Conservation (phyloP, 2,888 invertebrate species). For the Pristionchus exspectatus region DNA sequence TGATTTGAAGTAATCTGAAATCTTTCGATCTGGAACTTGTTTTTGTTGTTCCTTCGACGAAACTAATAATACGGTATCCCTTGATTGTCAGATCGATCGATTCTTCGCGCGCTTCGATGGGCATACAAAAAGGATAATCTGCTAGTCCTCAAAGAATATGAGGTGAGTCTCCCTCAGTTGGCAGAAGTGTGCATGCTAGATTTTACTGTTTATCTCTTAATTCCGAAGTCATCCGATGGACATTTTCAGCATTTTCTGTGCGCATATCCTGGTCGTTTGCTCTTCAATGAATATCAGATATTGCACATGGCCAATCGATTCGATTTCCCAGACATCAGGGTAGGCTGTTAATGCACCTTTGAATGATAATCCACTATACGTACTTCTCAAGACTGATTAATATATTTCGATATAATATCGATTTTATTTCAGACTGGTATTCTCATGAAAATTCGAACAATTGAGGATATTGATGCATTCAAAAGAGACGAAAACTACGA, state of each 20-base stretch:
- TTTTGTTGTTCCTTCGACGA: not conserved
- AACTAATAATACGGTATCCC: not conserved
- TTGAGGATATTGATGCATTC: not conserved
- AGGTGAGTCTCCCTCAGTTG: not conserved
- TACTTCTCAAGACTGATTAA: not conserved
- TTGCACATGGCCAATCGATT: slow-evolving; percentile 42
- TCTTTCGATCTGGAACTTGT: not conserved
- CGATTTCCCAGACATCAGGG: slow-evolving; percentile 26
- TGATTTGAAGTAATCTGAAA: not conserved
- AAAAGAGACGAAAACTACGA: not conserved
- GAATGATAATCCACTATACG: not conserved
- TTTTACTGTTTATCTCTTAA: not conserved
- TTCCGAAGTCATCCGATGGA: not conserved
- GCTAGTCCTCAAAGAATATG: not conserved
- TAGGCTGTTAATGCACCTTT: not conserved
- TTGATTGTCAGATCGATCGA: slow-evolving; percentile 1
- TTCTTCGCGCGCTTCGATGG: slow-evolving; percentile 31
- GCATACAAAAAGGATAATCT: slow-evolving; percentile 3
- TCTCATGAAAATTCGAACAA: not conserved
- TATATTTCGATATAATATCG: too few relatives aligned
- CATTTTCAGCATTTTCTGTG: not conserved
- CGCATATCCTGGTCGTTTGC: not conserved
- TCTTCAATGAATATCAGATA: slow-evolving; percentile 40
- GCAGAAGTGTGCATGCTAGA: not conserved
- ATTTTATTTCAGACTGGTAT: not conserved